phyloP scores from a whole-genome alignment of 2,888 invertebrate species.

The Apantesis nais region DNA sequence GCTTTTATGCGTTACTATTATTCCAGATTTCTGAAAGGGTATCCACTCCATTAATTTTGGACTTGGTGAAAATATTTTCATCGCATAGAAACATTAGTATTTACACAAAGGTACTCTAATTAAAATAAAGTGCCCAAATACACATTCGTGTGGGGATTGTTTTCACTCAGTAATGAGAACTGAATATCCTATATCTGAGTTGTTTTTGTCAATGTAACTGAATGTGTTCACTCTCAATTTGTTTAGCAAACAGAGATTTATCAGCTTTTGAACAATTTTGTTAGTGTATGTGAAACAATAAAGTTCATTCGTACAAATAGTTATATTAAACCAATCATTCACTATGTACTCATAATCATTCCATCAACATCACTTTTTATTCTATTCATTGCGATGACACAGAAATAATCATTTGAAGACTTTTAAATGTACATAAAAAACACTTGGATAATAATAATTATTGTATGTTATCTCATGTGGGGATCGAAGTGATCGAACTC shows the following conservation, averaged over 20 bases:
- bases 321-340: no score
- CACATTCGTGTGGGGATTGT: not conserved
- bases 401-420: no score
- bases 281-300: not conserved
- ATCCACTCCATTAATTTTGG: slow-evolving; percentile 1
- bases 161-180: not conserved
- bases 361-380: no score
- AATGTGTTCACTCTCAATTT: not conserved
- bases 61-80: not conserved
- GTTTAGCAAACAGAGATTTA: not conserved
- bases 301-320: not conserved
- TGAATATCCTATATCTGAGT: not conserved
- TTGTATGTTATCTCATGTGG: no score
- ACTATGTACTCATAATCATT: no score
- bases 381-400: no score
- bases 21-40: not conserved
- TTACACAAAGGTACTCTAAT: not conserved
- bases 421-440: no score
- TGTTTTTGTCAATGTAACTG: not conserved
- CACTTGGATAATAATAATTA: no score
- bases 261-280: not conserved
- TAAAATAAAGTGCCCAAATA: not conserved
- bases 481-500: no score
- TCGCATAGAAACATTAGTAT: not conserved
- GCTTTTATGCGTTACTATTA: not conserved